Conservation (phyloP, 2,797 vertebrate species). For the Pteropus rufus region DNA sequence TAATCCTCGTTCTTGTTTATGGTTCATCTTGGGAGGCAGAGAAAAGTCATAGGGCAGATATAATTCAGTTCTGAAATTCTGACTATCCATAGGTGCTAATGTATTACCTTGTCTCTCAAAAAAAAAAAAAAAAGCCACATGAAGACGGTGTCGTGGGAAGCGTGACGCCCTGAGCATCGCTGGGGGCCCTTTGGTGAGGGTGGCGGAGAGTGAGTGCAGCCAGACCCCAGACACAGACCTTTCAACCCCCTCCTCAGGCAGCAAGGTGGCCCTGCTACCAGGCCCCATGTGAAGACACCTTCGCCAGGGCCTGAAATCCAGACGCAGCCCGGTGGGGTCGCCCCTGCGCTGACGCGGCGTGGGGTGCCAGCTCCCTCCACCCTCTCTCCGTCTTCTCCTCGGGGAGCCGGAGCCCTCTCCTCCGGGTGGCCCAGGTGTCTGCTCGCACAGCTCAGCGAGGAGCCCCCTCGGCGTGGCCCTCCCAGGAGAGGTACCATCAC, state of each 20-base stretch:
- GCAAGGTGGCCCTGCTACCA: fast-evolving
- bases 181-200: fast-evolving
- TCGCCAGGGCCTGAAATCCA: not conserved
- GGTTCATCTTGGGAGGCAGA: not conserved
- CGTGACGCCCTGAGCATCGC: fast-evolving
- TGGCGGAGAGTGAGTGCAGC: fast-evolving
- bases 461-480: fast-evolving
- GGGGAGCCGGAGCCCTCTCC: not conserved
- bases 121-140: not conserved
- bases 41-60: fast-evolving
- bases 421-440: fast-evolving
- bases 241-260: not conserved
- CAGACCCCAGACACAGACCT: fast-evolving
- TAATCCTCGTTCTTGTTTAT: too few relatives aligned
- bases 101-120: too few relatives aligned
- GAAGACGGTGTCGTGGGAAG: not conserved
- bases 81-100: not conserved
- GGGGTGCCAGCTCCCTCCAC: fast-evolving
- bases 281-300: not conserved
- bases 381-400: fast-evolving
- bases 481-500: not conserved
- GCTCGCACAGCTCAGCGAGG: fast-evolving
- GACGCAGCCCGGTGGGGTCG: not conserved
- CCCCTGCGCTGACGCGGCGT: fast-evolving
- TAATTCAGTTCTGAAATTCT: not conserved